Evolutionary conservation across 64 coral and sea anemone genomes (phyloP).

Genomic region (Montipora foliosa): DNA sequence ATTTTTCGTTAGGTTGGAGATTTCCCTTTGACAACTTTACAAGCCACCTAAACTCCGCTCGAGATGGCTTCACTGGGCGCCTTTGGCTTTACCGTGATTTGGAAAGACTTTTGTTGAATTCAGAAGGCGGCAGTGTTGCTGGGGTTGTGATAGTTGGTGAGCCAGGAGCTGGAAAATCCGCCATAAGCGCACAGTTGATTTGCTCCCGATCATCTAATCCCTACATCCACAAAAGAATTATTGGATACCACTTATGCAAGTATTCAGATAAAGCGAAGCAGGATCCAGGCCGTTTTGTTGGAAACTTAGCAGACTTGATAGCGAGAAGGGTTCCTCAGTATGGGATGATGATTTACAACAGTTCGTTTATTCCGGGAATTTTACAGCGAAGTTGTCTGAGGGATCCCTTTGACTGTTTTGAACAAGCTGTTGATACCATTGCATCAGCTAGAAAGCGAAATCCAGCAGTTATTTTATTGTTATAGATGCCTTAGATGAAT

Average conservation of each 20-base stretch:
- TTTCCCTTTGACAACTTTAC: slow-evolving; percentile 61
- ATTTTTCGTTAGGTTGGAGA: slow-evolving; percentile 23
- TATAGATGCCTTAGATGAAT: slow-evolving; percentile 84
- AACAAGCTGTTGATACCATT: slow-evolving; percentile 61
- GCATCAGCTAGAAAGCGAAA: not conserved
- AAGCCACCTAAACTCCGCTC: slow-evolving; percentile 20
- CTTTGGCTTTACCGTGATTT: slow-evolving; percentile 71
- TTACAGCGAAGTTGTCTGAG: slow-evolving; percentile 19
- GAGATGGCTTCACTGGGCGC: slow-evolving; percentile 56
- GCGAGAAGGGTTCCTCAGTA: slow-evolving; percentile 64
- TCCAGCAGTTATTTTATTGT: slow-evolving; percentile 18
- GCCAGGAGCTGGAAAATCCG: slow-evolving; percentile 69
- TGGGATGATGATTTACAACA: slow-evolving; percentile 37
- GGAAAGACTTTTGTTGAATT: slow-evolving; percentile 14
- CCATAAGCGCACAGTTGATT: slow-evolving; percentile 63
- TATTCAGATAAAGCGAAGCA: slow-evolving; percentile 61
- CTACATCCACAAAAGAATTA: slow-evolving; percentile 51
- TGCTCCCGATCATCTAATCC: slow-evolving; percentile 59
- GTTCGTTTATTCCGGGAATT: slow-evolving; percentile 28
- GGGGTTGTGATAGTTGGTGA: slow-evolving; percentile 40
- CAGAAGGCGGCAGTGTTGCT: not conserved
- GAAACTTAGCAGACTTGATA: slow-evolving; percentile 67
- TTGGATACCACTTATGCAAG: slow-evolving; percentile 72
- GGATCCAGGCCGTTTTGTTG: slow-evolving; percentile 55
- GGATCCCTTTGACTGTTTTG: slow-evolving; percentile 68